A percentile compares a stretch with the other conserved stretches of the same genome.
These are phyloP conservation scores for Liasis olivaceus DNA, from an alignment of 2,797 vertebrate genomes.

Conservation along the genomic window DNA sequence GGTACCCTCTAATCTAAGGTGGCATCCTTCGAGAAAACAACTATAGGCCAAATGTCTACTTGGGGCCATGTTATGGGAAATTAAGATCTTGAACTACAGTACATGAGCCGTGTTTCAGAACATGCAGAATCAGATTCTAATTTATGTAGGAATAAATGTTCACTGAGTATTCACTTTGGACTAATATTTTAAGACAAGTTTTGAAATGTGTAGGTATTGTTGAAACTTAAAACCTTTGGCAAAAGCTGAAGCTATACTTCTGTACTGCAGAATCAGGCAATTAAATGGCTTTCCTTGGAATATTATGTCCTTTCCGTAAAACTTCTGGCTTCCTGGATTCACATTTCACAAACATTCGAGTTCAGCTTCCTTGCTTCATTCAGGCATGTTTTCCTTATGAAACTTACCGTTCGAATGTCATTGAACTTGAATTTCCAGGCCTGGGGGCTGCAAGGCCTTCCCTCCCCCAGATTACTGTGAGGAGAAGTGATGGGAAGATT, in stretches of 20 bases:
- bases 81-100: not conserved
- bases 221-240: not conserved
- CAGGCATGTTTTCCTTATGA: not conserved
- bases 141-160: not conserved
- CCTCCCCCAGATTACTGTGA: not conserved
- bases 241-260: not conserved
- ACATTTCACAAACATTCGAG: not conserved
- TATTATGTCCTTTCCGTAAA: not conserved
- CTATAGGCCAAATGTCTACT: not conserved
- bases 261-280: not conserved
- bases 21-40: no score
- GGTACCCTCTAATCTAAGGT: not conserved
- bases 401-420: not conserved
- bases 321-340: not conserved
- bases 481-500: accelerated
- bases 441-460: accelerated
- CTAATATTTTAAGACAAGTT: not conserved
- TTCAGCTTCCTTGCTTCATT: not conserved
- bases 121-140: not conserved
- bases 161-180: not conserved
- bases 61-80: not conserved
- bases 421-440: accelerated
- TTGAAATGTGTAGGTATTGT: not conserved
- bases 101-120: not conserved
- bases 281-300: not conserved